Conservation (phyloP, 2,888 invertebrate species). For the Cheilosia vulpina region DNA sequence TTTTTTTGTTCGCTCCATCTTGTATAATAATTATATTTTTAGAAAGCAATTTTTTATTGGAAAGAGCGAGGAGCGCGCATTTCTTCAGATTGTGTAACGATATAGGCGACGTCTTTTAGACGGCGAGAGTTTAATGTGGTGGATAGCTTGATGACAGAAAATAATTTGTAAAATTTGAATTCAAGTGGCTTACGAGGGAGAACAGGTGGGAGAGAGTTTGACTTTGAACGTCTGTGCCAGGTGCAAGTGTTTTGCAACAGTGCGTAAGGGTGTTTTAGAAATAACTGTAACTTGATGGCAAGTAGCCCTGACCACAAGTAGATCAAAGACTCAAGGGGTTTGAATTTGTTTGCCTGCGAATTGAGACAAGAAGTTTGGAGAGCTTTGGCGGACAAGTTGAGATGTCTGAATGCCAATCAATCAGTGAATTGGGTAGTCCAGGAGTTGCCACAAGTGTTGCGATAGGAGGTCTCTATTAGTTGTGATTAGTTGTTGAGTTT, state of each 20-base stretch:
- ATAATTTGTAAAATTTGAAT: slow-evolving; percentile 2
- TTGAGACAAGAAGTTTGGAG: slow-evolving; percentile 30
- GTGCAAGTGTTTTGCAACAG: background rate
- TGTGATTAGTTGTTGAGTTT: background rate
- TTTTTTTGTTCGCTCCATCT: slow-evolving; percentile 22
- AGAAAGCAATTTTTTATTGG: slow-evolving; percentile 44
- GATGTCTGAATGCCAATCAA: slow-evolving; percentile 34
- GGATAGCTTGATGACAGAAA: slow-evolving; percentile 9
- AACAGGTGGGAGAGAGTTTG: slow-evolving; percentile 6
- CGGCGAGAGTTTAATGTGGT: slow-evolving; percentile 8
- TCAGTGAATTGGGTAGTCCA: slow-evolving; percentile 14
- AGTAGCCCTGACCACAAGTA: slow-evolving; percentile 27
- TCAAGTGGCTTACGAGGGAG: slow-evolving; percentile 10
- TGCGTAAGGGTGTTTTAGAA: background rate
- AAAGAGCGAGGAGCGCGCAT: slow-evolving; percentile 10
- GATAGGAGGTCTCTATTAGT: background rate
- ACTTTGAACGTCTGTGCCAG: background rate
- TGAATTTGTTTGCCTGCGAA: slow-evolving; percentile 14
- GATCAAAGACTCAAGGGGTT: slow-evolving; percentile 19
- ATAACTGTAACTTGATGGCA: background rate
- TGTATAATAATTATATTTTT: slow-evolving; percentile 43
- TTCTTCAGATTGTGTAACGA: slow-evolving; percentile 36
- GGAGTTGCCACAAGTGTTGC: slow-evolving; percentile 6
- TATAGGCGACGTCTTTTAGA: slow-evolving; percentile 4
- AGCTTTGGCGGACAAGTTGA: slow-evolving; percentile 18